Base-by-base conservation (phyloP, 2,797 vertebrate genomes). In the Lutjanus campechanus region DNA sequence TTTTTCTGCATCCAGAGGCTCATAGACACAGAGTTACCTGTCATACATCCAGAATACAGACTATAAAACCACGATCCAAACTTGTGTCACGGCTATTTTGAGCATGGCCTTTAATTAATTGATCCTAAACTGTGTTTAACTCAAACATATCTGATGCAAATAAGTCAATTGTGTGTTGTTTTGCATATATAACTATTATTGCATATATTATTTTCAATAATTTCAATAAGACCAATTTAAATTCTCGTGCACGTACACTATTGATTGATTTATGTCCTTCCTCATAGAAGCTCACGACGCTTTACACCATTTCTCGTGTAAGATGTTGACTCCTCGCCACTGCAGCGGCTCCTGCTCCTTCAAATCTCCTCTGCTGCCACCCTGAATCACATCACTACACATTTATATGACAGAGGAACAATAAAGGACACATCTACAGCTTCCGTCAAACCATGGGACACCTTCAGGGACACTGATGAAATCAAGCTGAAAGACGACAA, bases 281-380 rank as follows among this genome's bases (percentile, higher is more conserved):
- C 94, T 92, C 89, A 86, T 94, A 98, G 97, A 97, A 96, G 97
- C 97, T 93, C 97, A 99, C 95, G 97, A 99, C 93, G 97, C 97
- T 76, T 96, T 99, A 72, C 97, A 98, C 86, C 96, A 98, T 95
- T 98, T 99, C 94, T 99, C 97, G 80, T 99, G 97, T 94, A 98
- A 99, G 94, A 99, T 99, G 98, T 91, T 98, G 95, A 99, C 97
- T 77, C 98, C 97, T 74, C 97, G 97, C 81, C 98, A 98, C 95
- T 99, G 97, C 95, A 95, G 93, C 3, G 97, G 97, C 76, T 97
- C 96, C 94, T 99, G 97, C 95, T 97, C 97, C 91, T 99, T 97
- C 96, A 99, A 98, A 85, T 96, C 97, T 69, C 98, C 97, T 77
- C 95, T 98, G 87, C 92, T 97, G 73, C 98, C 97, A 60, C 97